These are phyloP conservation scores for Myopa tessellatipennis DNA, from an alignment of 2,888 invertebrate genomes.

Conservation along the genomic window DNA sequence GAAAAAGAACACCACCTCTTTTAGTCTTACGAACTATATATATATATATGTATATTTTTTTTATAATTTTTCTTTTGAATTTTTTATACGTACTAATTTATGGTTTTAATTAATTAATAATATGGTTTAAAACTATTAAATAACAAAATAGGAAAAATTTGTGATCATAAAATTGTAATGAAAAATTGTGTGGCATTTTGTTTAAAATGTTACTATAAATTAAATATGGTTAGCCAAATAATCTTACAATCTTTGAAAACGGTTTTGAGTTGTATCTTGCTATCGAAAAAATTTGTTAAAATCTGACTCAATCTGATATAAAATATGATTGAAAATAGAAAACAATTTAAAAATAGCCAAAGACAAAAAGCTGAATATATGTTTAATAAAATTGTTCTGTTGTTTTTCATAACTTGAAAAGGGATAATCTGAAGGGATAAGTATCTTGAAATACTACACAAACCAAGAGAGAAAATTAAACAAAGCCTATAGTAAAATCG, in stretches of 20 bases:
- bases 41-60: conserved; percentile 30
- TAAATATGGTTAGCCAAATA: conserved; percentile 19
- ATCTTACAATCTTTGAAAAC: no score
- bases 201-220: conserved; percentile 34
- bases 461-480: not conserved
- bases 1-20: not conserved
- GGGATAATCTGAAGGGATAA: not conserved
- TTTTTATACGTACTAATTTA: conserved; percentile 27
- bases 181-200: conserved; percentile 20
- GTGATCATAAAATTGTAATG: conserved; percentile 28
- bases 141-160: conserved; percentile 22
- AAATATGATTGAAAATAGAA: not conserved
- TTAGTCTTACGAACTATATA: conserved; percentile 16
- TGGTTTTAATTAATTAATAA: not conserved
- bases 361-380: not conserved
- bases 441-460: conserved; percentile 19
- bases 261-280: no score
- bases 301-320: no score
- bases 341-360: conserved; percentile 27
- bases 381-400: conserved; percentile 19
- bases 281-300: conserved; percentile 8
- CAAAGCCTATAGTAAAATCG: conserved; percentile 9
- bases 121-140: not conserved
- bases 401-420: not conserved
- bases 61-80: conserved; percentile 10